A percentile compares a stretch with the other conserved stretches of the same genome.
Evolutionary conservation across 2,797 vertebrate genomes (phyloP).

Genomic region (Phrynocephalus forsythii): DNA sequence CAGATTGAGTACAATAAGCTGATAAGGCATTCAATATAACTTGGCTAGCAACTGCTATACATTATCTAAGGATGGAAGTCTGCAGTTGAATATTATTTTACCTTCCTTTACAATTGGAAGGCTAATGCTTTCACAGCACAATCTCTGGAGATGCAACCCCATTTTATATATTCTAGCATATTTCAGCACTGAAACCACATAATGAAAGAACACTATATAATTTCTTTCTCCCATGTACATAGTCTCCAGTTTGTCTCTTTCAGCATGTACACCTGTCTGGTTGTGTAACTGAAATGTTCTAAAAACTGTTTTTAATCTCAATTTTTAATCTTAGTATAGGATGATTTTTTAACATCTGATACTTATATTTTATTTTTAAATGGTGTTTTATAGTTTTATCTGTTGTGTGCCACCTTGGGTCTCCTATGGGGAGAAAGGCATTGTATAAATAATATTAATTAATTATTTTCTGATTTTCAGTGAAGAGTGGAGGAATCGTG

Average conservation of each 20-base stretch:
- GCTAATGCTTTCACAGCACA: neutral
- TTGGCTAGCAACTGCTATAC: neutral
- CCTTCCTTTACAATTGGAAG: neutral
- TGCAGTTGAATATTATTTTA: neutral
- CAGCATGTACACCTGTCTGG: neutral
- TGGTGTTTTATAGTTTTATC: no score
- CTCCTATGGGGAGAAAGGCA: no score
- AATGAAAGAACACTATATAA: neutral
- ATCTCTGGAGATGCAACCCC: neutral
- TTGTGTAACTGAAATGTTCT: neutral
- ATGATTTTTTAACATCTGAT: no score
- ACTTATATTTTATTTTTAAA: no score
- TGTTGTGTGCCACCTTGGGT: no score
- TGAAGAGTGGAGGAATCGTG: neutral
- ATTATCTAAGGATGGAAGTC: neutral
- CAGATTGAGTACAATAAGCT: neutral
- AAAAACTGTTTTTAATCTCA: no score
- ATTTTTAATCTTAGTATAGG: no score
- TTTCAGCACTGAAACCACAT: neutral
- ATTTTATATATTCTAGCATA: neutral
- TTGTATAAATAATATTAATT: no score
- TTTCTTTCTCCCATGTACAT: neutral
- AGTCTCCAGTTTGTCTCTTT: neutral
- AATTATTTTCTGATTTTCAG: no score
- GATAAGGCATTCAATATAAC: neutral